Evolutionary conservation across 2,113 vertebrate genomes (phyloP).

Genomic region (Pseudopipra pipra): DNA sequence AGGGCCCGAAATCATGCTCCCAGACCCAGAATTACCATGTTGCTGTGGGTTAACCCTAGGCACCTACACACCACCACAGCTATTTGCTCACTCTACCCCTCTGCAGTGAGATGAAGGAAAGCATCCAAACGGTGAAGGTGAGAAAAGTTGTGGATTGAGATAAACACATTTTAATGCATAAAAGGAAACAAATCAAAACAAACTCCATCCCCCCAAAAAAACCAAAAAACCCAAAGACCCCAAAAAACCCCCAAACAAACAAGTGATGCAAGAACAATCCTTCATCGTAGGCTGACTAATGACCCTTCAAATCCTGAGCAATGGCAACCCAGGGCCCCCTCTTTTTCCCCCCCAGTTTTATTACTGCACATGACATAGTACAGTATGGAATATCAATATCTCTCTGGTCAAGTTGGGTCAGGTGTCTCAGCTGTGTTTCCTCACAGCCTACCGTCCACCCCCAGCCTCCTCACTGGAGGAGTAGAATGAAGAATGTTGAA

Average conservation of each 20-base stretch:
- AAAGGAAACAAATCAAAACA: background rate
- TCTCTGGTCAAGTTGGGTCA: background rate
- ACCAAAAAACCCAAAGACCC: too few relatives aligned
- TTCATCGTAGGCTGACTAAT: background rate
- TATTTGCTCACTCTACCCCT: background rate
- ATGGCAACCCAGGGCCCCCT: fast-evolving
- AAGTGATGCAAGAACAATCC: background rate
- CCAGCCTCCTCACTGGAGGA: background rate
- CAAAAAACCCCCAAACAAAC: background rate
- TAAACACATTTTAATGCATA: background rate
- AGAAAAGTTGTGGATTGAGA: background rate
- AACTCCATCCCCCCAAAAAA: background rate
- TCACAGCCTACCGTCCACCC: background rate
- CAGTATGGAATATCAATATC: fast-evolving
- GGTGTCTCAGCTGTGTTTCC: background rate
- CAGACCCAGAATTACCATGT: background rate
- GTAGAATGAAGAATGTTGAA: background rate
- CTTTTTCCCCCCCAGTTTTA: background rate
- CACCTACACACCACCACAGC: background rate
- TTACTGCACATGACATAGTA: background rate
- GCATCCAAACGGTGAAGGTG: background rate
- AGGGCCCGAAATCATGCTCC: background rate
- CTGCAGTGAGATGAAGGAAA: background rate
- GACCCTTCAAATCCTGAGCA: background rate
- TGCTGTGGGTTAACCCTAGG: background rate